Percentiles rank a stretch among this genome's conserved stretches.
phyloP scores from a whole-genome alignment of 2,797 vertebrate genomes.

The Syndactyla subalaris region DNA sequence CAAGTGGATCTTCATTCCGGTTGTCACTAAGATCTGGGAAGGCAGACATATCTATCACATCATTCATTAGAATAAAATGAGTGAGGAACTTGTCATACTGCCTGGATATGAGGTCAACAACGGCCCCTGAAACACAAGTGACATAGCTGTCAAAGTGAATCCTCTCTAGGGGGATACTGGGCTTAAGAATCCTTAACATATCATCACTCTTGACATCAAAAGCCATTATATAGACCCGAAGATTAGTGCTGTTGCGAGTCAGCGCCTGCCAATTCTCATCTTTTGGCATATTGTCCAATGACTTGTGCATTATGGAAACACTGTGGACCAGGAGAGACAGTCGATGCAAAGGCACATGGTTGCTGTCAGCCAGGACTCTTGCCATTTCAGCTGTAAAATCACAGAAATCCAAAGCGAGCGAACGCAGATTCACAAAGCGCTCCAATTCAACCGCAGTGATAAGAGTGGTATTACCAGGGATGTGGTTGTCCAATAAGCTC shows the following conservation, averaged over 20 bases:
- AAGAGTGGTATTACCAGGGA: conserved; percentile 84
- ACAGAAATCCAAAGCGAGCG: conserved; percentile 94
- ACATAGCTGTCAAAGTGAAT: conserved; percentile 97
- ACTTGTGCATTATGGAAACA: conserved; percentile 89
- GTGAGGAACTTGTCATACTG: conserved; percentile 98
- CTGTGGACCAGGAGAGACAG: conserved; percentile 95
- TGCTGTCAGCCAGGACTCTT: conserved; percentile 87
- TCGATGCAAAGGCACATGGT: conserved; percentile 91
- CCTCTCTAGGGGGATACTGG: conserved; percentile 94
- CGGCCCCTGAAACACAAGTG: conserved; percentile 89
- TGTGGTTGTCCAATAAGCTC: conserved; percentile 94
- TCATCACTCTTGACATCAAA: conserved; percentile 93
- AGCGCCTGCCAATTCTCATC: conserved; percentile 96
- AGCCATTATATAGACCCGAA: conserved; percentile 96
- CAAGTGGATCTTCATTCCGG: conserved; percentile 95
- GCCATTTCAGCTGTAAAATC: conserved; percentile 95
- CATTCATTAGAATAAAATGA: conserved; percentile 95
- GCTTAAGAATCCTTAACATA: conserved; percentile 94
- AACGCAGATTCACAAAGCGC: conserved; percentile 88
- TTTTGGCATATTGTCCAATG: conserved; percentile 88
- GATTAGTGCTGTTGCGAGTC: conserved; percentile 89
- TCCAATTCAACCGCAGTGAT: conserved; percentile 89
- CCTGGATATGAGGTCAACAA: conserved; percentile 95
- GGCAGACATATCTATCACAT: conserved; percentile 87
- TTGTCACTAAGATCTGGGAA: conserved; percentile 96